These are phyloP conservation scores for Tetragonula carbonaria DNA, from an alignment of 2,888 invertebrate genomes.

Conservation along the genomic window DNA sequence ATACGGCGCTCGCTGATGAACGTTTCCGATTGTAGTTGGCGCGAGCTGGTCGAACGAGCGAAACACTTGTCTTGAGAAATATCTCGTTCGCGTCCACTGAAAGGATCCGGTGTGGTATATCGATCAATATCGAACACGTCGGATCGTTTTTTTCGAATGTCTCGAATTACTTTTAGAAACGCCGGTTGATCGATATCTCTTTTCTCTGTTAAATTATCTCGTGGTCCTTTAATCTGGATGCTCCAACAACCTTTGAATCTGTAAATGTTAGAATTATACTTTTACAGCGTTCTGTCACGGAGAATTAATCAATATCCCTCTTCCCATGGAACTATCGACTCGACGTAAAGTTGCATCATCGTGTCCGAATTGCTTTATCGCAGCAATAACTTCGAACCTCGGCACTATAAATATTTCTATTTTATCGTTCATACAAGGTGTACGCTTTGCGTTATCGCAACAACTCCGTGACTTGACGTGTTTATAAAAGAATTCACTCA, in stretches of 20 bases:
- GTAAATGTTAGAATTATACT: background rate
- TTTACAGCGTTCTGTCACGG: background rate
- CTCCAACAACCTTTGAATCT: background rate
- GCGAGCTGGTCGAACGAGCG: conserved; percentile 38
- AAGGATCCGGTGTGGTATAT: background rate
- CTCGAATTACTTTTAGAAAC: background rate
- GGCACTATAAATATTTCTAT: background rate
- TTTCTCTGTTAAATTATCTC: too few relatives aligned
- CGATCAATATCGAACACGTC: background rate
- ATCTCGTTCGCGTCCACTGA: conserved; percentile 27
- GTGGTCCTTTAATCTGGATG: background rate
- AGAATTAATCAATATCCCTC: too few relatives aligned
- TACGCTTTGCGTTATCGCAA: background rate
- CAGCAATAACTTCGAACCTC: background rate
- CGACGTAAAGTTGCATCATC: too few relatives aligned
- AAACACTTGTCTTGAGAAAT: conserved; percentile 56
- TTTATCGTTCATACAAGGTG: background rate
- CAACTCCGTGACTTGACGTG: background rate
- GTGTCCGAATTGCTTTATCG: too few relatives aligned
- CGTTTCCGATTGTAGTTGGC: conserved; percentile 49
- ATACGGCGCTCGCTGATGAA: conserved; percentile 49
- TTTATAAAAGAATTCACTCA: background rate
- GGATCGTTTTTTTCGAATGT: background rate
- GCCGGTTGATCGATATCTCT: too few relatives aligned
- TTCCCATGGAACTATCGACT: too few relatives aligned